phyloP scores from a whole-genome alignment of 2,888 invertebrate genomes.

The Latrodectus hesperus region DNA sequence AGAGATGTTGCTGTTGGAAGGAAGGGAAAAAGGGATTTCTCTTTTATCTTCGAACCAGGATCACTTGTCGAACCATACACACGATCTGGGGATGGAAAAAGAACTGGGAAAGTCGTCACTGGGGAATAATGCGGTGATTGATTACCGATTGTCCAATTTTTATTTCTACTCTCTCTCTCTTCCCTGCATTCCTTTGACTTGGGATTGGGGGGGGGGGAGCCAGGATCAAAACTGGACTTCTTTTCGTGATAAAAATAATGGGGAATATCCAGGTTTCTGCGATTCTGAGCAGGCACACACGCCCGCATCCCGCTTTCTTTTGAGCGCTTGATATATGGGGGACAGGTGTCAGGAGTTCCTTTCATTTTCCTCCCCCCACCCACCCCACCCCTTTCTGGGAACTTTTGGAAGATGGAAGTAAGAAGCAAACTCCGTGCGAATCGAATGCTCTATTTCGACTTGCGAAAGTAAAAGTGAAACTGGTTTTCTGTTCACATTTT shows the following conservation, averaged over 20 bases:
- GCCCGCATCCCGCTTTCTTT: neutral
- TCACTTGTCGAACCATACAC: conserved; percentile 37
- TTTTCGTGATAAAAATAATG: neutral
- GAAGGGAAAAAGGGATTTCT: conserved; percentile 1
- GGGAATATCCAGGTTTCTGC: conserved; percentile 28
- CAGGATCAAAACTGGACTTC: conserved; percentile 27
- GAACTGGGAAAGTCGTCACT: conserved; percentile 34
- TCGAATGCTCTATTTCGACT: too few species aligned
- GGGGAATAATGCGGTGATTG: conserved; percentile 54
- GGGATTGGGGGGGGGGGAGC: too few species aligned
- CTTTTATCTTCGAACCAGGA: conserved; percentile 43
- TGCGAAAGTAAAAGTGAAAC: too few species aligned
- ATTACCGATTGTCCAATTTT: conserved; percentile 45
- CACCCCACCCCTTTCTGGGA: neutral
- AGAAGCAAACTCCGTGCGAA: too few species aligned
- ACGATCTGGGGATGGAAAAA: neutral
- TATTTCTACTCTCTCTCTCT: conserved; percentile 1
- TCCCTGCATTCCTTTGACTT: neutral
- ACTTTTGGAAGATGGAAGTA: neutral
- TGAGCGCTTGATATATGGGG: conserved; percentile 11
- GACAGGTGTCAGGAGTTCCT: conserved; percentile 22
- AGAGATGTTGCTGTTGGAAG: neutral
- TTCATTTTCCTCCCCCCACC: neutral
- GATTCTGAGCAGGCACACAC: conserved; percentile 23
- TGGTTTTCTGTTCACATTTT: too few species aligned